These are phyloP conservation scores for Tokudaia tokunoshimensis DNA, from an alignment of 2,797 vertebrate genomes.

Conservation along the genomic window DNA sequence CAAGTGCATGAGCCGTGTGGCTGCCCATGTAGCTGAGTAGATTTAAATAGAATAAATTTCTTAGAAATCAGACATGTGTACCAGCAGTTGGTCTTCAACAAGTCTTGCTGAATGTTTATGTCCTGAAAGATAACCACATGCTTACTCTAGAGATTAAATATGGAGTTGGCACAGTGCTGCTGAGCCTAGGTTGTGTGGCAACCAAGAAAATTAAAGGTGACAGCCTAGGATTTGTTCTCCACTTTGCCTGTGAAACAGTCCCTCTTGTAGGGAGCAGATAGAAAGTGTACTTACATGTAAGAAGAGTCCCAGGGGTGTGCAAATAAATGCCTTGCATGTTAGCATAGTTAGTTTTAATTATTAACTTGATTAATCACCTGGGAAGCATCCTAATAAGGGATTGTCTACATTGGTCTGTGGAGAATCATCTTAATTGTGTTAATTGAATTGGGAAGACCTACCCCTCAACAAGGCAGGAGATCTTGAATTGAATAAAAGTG, in stretches of 20 bases:
- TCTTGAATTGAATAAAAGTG: not conserved
- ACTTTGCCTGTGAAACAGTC: not conserved
- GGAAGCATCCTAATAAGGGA: not conserved
- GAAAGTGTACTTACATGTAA: not conserved
- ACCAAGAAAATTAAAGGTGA: not conserved
- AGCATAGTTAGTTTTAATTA: not conserved
- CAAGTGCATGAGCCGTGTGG: too few species aligned
- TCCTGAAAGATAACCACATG: not conserved
- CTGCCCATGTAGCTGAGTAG: not conserved
- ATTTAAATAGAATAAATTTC: constrained; percentile 23
- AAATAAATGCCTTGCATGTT: not conserved
- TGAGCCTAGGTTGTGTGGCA: not conserved
- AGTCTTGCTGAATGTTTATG: not conserved
- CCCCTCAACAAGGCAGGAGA: not conserved
- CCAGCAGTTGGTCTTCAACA: not conserved
- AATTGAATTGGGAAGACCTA: not conserved
- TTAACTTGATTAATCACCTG: not conserved
- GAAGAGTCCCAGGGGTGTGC: not conserved
- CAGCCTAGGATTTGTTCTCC: not conserved
- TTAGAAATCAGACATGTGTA: constrained; percentile 6
- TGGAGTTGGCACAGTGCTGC: not conserved
- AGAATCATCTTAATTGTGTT: not conserved
- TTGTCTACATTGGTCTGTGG: not conserved
- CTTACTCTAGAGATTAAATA: not conserved
- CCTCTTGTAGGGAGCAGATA: not conserved